Percentiles rank a stretch among this genome's conserved stretches.
These are phyloP conservation scores for Scolanthus callimorphus DNA, from an alignment of 92 coral and sea anemone genomes.

Conservation along the genomic window DNA sequence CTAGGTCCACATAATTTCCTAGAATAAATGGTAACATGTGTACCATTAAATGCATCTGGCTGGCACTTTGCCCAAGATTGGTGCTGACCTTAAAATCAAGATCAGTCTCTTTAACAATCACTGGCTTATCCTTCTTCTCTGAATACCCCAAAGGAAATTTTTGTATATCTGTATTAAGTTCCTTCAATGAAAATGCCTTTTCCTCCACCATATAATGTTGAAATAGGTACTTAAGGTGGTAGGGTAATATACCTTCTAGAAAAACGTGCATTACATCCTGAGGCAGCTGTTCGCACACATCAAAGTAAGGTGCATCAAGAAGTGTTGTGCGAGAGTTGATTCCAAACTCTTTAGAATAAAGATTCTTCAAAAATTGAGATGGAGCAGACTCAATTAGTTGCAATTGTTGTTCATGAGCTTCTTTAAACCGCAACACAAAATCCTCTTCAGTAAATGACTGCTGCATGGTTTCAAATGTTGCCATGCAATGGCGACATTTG, in stretches of 20 bases:
- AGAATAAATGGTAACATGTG: constrained; percentile 29
- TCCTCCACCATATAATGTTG: neutral
- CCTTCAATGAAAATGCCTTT: neutral
- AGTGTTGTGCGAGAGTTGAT: constrained; percentile 13
- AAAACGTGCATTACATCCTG: constrained; percentile 20
- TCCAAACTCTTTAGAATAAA: constrained; percentile 40
- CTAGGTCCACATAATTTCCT: constrained; percentile 4
- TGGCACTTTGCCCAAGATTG: constrained; percentile 46
- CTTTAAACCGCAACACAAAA: constrained; percentile 4
- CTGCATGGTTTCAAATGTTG: no score
- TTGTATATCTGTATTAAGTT: no score
- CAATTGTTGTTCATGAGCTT: constrained; percentile 14
- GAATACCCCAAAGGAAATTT: no score
- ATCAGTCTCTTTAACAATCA: neutral
- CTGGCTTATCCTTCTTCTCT: no score
- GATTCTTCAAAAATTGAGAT: no score
- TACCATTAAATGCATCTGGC: constrained; percentile 26
- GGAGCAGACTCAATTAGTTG: constrained; percentile 21
- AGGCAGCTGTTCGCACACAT: no score
- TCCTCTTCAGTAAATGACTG: no score
- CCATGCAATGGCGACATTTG: constrained; percentile 28
- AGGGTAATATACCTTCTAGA: neutral
- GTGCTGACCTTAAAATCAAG: neutral
- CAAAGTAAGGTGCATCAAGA: constrained; percentile 22
- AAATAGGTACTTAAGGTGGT: neutral